Evolutionary conservation across 2,888 invertebrate species (phyloP).

Genomic region (Drosophila diplacantha): DNA sequence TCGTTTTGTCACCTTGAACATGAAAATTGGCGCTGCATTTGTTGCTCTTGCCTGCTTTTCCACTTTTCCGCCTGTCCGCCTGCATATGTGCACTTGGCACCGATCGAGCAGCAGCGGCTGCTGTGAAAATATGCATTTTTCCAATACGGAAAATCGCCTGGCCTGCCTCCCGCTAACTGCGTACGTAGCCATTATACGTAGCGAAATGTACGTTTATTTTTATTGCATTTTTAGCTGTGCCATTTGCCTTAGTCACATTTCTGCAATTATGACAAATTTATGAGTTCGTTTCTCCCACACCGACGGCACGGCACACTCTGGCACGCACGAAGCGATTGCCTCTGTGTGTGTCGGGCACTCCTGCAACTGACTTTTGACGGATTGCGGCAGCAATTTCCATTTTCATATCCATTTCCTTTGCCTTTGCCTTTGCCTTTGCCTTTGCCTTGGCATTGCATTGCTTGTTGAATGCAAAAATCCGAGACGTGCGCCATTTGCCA

Average conservation of each 20-base stretch:
- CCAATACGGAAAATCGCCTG: constrained; percentile 41
- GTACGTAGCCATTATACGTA: constrained; percentile 11
- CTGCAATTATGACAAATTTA: constrained; percentile 73
- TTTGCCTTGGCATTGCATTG: background rate
- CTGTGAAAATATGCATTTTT: constrained; percentile 40
- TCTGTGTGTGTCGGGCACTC: constrained; percentile 37
- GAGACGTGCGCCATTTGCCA: constrained; percentile 49
- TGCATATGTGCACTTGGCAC: constrained; percentile 73
- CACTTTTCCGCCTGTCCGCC: constrained; percentile 28
- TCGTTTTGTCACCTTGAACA: constrained; percentile 71
- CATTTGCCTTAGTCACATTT: constrained; percentile 66
- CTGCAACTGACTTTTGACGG: constrained; percentile 54
- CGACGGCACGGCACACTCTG: constrained; percentile 11
- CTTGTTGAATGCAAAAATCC: constrained; percentile 19
- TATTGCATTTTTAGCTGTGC: constrained; percentile 61
- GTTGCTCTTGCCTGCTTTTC: constrained; percentile 35
- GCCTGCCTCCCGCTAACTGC: constrained; percentile 29
- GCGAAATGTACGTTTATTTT: constrained; percentile 53
- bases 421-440: constrained; percentile 1
- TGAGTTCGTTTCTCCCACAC: constrained; percentile 72
- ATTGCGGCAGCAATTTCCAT: constrained; percentile 20
- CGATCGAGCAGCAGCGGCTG: constrained; percentile 43
- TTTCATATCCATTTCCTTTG: constrained; percentile 8
- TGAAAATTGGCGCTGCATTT: constrained; percentile 59
- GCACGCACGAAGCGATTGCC: constrained; percentile 25